Evolutionary conservation across 2,888 invertebrate genomes (phyloP), one percentile per base, ranked within the genome.

Genomic region (Epicampocera succincta): DNA sequence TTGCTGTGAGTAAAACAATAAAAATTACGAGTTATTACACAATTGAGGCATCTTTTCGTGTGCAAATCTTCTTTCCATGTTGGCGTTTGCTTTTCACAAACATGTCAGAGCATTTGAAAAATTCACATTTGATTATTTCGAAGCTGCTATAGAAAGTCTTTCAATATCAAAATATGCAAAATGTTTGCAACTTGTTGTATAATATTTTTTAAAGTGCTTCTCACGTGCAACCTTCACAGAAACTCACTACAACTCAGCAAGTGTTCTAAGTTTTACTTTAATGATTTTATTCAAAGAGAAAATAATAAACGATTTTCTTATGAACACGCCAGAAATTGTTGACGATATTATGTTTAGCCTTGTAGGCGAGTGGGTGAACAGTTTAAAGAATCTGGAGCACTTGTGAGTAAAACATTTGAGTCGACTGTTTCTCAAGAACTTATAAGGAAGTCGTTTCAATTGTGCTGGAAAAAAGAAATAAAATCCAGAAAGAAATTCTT

Each of bases 121-220:
- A 33, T 5, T 33, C 29, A 11, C 5, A 38, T 33, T 58, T 69
- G 19, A 15, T 58, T 40, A 60, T 19, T 60, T 58, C 38, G 29
- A 15, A 21, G 19, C 69, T 21, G 48, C 33, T 9, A 33, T 33
- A 8, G 8, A 9, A 38, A 21, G 12, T 33, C 17, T 4, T 25
- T 38, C 17, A 56, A 40, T 3, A 21, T 25, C 21, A 8, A 71
- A 60, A 38, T n/a, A 63, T 63, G 58, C 21, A 15, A 54, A 48
- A 15, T 48, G 2, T 40, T 71, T 48, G 2, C 48, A 48, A 61
- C 29, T 50, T 60, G 40, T 40, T 25, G 21, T 58, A 40, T 15
- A 40, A 21, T 17, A 21, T 38, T 40, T 40, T 33, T 9, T 38
- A 71, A n/a, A 60, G 48, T 40, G 17, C 25, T 60, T 38, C 33